Conservation (phyloP, 2,797 vertebrate species). For the Phoebastria nigripes region DNA sequence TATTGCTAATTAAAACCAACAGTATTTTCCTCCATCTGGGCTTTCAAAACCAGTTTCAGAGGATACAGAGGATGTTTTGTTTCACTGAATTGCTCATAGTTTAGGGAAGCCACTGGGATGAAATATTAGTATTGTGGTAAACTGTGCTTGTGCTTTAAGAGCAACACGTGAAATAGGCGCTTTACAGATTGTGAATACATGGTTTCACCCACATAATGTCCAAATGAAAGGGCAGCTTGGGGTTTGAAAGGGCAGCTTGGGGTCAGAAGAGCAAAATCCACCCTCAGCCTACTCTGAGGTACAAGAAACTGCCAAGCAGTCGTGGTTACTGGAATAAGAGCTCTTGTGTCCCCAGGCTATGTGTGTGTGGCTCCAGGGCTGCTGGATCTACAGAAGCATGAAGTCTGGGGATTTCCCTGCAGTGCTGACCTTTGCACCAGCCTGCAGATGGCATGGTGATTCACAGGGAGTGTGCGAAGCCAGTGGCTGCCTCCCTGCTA, state of each 20-base stretch:
- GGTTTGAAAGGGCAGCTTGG: neutral
- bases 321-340: neutral
- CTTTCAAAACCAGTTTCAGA: slow-evolving; percentile 37
- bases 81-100: neutral
- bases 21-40: slow-evolving; percentile 21
- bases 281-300: neutral
- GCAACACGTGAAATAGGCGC: neutral
- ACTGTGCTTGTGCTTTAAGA: neutral
- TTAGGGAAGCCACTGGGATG: slow-evolving; percentile 11
- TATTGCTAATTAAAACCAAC: slow-evolving; percentile 40
- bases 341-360: neutral
- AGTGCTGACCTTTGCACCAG: neutral
- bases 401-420: neutral
- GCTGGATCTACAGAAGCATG: neutral
- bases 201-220: neutral
- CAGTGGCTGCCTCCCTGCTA: neutral
- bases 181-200: neutral
- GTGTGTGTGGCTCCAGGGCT: neutral
- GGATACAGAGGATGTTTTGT: slow-evolving; percentile 16
- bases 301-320: neutral
- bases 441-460: neutral
- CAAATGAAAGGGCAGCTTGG: neutral
- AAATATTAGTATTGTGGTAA: slow-evolving; percentile 15
- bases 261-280: slow-evolving; percentile 1
- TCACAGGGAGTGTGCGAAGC: neutral